A percentile compares a stretch with the other conserved stretches of the same genome.
These are phyloP conservation scores for Microplitis manilae DNA, from an alignment of 2,888 invertebrate species.

Conservation along the genomic window DNA sequence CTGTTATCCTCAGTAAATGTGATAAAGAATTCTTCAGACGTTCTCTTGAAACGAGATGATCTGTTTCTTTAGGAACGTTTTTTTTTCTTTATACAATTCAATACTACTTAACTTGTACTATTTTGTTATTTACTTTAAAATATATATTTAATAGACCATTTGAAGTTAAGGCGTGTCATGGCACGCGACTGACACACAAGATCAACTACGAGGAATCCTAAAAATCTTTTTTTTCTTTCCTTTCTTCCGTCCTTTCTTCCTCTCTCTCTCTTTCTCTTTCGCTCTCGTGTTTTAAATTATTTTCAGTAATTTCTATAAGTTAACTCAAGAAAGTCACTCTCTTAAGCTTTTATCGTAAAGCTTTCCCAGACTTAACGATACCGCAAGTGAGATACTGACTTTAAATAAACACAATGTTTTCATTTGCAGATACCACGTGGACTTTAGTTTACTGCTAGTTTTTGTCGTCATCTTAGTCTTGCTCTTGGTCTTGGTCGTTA, in stretches of 20 bases:
- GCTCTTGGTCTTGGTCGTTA: not conserved
- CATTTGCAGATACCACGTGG: slow-evolving; percentile 55
- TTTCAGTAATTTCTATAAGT: not conserved
- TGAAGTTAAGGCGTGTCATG: not conserved
- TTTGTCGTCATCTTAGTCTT: not conserved
- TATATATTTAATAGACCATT: slow-evolving; percentile 4
- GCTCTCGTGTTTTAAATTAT: not conserved
- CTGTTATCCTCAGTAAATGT: slow-evolving; percentile 8
- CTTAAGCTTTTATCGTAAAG: slow-evolving; percentile 60
- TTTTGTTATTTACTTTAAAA: not conserved
- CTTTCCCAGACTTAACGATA: slow-evolving; percentile 58
- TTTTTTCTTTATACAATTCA: not conserved
- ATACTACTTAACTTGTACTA: not conserved
- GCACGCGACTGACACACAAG: slow-evolving; percentile 7
- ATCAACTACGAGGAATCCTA: slow-evolving; percentile 4
- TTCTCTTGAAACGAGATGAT: not conserved
- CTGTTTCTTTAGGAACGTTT: not conserved
- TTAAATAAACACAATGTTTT: slow-evolving; percentile 65
- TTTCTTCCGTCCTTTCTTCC: not conserved
- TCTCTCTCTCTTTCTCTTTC: not conserved
- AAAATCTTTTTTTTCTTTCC: not conserved
- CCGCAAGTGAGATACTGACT: slow-evolving; percentile 55
- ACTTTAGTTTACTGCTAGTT: slow-evolving; percentile 38
- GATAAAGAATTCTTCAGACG: slow-evolving; percentile 24
- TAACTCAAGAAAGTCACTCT: not conserved